phyloP scores from a whole-genome alignment of 30 jellyfish, hydroid and myxozoan species.

The Nemopilema nomurai region DNA sequence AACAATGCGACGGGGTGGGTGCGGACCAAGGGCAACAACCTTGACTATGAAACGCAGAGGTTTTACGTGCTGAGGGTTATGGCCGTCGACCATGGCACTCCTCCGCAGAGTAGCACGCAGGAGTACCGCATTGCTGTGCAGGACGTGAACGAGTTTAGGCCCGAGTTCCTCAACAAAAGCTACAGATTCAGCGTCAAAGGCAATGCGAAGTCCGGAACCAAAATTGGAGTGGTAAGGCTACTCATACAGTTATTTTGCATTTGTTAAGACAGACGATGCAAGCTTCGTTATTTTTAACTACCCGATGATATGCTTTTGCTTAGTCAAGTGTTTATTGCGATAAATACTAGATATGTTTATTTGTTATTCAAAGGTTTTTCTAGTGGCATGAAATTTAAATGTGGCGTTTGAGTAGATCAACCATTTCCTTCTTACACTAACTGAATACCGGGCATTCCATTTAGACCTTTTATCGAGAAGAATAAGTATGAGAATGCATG shows the following conservation, averaged over 20 bases:
- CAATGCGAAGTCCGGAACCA: conserved; percentile 55
- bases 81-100: conserved; percentile 90
- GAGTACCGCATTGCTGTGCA: conserved; percentile 90
- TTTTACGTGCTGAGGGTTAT: conserved; percentile 62
- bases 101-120: conserved; percentile 65
- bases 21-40: conserved; percentile 51
- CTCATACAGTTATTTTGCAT: neutral
- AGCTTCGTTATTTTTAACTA: too few species aligned
- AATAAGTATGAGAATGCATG: too few species aligned
- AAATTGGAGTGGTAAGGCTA: conserved; percentile 84
- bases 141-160: conserved; percentile 84
- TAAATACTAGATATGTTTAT: too few species aligned
- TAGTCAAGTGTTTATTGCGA: too few species aligned
- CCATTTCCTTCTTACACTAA: too few species aligned
- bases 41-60: conserved; percentile 75
- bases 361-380: too few species aligned
- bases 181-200: conserved; percentile 72
- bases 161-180: conserved; percentile 59
- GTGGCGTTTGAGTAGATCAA: too few species aligned
- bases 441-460: too few species aligned
- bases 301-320: too few species aligned
- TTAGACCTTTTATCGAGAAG: too few species aligned
- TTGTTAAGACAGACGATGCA: neutral
- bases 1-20: conserved; percentile 90
- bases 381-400: too few species aligned